Evolutionary conservation across 2,797 vertebrate species (phyloP), one percentile per base, ranked within the genome.

Genomic region (Pogonophryne albipinna): DNA sequence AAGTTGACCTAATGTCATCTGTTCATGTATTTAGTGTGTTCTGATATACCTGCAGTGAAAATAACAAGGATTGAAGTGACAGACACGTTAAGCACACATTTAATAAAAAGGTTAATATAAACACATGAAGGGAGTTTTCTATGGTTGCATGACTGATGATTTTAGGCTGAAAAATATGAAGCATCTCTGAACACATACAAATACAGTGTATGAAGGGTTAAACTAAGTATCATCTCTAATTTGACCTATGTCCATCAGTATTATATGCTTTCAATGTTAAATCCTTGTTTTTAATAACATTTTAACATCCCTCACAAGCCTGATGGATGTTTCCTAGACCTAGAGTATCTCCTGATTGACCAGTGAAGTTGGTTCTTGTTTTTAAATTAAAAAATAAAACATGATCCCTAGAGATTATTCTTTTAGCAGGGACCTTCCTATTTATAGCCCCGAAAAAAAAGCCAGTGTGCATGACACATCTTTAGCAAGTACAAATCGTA

Each of bases 321-420:
- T 38, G 64, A 34, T 62, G 44, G 34, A 63, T 64, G 10, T 57
- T 66, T 55, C 57, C 31, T 56, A 53, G 45, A 19, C 4, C 27
- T 23, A 53, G 45, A 19, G 7, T 45, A 16, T 44, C 13, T 66
- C 47, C 15, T 42, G 27, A 16, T 71, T 1, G 6, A 20, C 46
- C 16, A 23, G 1, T 49, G 5, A 71, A 55, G 31, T 50, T 27
- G 13, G 27, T 46, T 44, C 15, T 65, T 49, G 49, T 1, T 50
- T 23, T 60, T 4, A 34, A 58, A 41, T 51, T 61, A n/a, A 55
- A 56, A 61, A 78, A 49, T 52, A 55, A 55, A 53, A 42, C 56
- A 69, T 15, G 4, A 76, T 45, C 19, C 19, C 63, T 38, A 53
- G 66, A 61, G 56, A 51, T 52, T 42, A 57, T 46, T 74, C 61